Evolutionary conservation across 2,888 invertebrate species (phyloP).

Genomic region (Chymomyza caudatula): DNA sequence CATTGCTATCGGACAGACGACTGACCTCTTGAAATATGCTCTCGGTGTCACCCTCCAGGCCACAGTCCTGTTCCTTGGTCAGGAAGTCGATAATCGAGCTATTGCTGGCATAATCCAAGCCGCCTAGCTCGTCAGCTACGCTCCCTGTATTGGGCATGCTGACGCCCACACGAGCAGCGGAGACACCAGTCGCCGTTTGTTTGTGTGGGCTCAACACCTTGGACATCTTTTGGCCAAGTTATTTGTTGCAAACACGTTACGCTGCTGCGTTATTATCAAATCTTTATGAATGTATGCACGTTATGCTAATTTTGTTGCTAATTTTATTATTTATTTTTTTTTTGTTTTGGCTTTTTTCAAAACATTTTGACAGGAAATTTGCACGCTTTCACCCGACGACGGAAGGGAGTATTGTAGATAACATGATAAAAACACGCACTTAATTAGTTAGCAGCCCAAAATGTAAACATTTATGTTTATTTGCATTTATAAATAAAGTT

Average conservation of each 20-base stretch:
- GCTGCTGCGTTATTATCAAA: background rate
- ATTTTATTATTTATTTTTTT: conserved; percentile 13
- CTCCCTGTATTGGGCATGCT: conserved; percentile 11
- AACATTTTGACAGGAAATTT: conserved; percentile 10
- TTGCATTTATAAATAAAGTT: background rate
- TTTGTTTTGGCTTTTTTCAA: conserved; percentile 33
- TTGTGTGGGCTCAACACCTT: conserved; percentile 63
- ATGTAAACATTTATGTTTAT: background rate
- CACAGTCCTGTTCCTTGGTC: conserved; percentile 76
- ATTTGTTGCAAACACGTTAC: background rate
- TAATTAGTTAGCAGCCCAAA: conserved; percentile 7
- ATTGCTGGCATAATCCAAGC: conserved; percentile 70
- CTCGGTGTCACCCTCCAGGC: conserved; percentile 81
- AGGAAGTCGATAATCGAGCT: conserved; percentile 78
- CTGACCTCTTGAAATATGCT: conserved; percentile 85
- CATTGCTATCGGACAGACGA: conserved; percentile 79
- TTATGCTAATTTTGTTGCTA: too few relatives aligned
- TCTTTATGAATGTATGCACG: too few relatives aligned
- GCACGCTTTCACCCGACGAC: background rate
- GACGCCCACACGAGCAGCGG: conserved; percentile 33
- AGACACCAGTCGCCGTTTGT: conserved; percentile 16
- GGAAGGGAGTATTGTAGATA: background rate
- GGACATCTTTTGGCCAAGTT: conserved; percentile 48
- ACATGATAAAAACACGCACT: conserved; percentile 1
- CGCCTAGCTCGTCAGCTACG: conserved; percentile 9